Conservation (phyloP, 2,888 invertebrate species). For the Ypsolopha sequella region DNA sequence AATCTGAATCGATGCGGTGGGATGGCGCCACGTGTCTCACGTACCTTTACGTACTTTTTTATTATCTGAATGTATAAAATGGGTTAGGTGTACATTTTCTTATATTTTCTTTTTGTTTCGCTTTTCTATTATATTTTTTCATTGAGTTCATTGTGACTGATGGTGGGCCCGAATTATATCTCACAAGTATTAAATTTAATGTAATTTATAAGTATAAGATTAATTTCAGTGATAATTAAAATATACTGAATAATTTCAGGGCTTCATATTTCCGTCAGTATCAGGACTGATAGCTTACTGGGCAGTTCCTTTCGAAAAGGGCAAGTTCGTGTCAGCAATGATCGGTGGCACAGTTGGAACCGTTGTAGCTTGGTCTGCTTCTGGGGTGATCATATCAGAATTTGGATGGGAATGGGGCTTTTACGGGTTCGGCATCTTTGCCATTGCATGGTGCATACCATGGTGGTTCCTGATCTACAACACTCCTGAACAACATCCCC, state of each 20-base stretch:
- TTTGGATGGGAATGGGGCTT: constrained; percentile 46
- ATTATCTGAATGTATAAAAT: too few relatives aligned
- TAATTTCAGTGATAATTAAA: too few relatives aligned
- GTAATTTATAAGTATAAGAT: too few relatives aligned
- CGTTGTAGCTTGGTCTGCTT: constrained; percentile 65
- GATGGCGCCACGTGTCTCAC: too few relatives aligned
- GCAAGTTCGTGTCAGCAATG: constrained; percentile 68
- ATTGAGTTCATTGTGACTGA: too few relatives aligned
- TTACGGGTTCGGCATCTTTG: neutral
- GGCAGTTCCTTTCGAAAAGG: constrained; percentile 71
- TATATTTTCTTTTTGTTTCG: too few relatives aligned
- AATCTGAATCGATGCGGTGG: too few relatives aligned
- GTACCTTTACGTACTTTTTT: too few relatives aligned
- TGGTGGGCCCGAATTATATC: too few relatives aligned
- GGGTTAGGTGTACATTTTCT: too few relatives aligned
- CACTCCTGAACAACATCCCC: constrained; percentile 72
- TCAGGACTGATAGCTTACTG: constrained; percentile 69
- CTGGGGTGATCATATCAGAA: constrained; percentile 56
- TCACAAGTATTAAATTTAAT: too few relatives aligned
- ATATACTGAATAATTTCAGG: constrained; percentile 20
- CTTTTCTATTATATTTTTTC: too few relatives aligned
- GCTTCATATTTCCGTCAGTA: constrained; percentile 55
- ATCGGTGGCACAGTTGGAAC: constrained; percentile 73
- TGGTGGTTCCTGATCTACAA: constrained; percentile 76
- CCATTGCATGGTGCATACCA: constrained; percentile 14